Evolutionary conservation across 1,140 invertebrate genomes (phyloP).

Genomic region (Bathynomus jamesi): DNA sequence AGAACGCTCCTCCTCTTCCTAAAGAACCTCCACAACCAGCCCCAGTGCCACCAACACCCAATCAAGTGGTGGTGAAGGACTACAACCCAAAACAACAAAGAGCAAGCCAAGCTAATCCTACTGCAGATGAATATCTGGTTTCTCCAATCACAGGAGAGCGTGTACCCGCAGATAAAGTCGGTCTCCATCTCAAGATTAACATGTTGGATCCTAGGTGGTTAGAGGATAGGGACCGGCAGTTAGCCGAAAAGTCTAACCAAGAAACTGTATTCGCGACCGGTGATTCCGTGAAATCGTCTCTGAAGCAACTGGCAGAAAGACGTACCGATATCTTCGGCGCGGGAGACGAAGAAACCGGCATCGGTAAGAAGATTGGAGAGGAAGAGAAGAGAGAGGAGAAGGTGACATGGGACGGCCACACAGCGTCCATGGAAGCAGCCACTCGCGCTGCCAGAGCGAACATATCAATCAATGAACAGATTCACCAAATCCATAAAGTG

Average conservation of each 20-base stretch:
- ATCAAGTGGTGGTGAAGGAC: slow-evolving; percentile 92
- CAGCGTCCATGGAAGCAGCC: slow-evolving; percentile 83
- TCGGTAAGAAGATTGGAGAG: slow-evolving; percentile 98
- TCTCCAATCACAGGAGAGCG: slow-evolving; percentile 97
- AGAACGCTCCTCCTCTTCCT: slow-evolving; percentile 40
- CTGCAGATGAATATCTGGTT: slow-evolving; percentile 83
- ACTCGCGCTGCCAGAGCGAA: slow-evolving; percentile 85
- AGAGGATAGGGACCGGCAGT: slow-evolving; percentile 83
- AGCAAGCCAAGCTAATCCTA: slow-evolving; percentile 38
- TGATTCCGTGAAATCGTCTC: slow-evolving; percentile 75
- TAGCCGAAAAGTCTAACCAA: slow-evolving; percentile 72
- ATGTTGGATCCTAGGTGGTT: slow-evolving; percentile 96
- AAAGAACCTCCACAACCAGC: slow-evolving; percentile 59
- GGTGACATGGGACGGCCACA: slow-evolving; percentile 88
- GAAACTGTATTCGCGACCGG: slow-evolving; percentile 78
- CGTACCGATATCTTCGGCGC: slow-evolving; percentile 99
- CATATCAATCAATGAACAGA: slow-evolving; percentile 93
- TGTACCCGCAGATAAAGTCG: slow-evolving; percentile 92
- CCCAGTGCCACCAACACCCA: slow-evolving; percentile 68
- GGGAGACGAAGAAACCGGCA: slow-evolving; percentile 95
- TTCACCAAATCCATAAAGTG: slow-evolving; percentile 89
- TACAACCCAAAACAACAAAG: slow-evolving; percentile 79
- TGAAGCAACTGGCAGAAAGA: slow-evolving; percentile 91
- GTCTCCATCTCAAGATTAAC: slow-evolving; percentile 96
- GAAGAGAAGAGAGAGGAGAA: slow-evolving; percentile 81